These are phyloP conservation scores for Ypsolopha sequella DNA, from an alignment of 2,888 invertebrate genomes.

Conservation along the genomic window DNA sequence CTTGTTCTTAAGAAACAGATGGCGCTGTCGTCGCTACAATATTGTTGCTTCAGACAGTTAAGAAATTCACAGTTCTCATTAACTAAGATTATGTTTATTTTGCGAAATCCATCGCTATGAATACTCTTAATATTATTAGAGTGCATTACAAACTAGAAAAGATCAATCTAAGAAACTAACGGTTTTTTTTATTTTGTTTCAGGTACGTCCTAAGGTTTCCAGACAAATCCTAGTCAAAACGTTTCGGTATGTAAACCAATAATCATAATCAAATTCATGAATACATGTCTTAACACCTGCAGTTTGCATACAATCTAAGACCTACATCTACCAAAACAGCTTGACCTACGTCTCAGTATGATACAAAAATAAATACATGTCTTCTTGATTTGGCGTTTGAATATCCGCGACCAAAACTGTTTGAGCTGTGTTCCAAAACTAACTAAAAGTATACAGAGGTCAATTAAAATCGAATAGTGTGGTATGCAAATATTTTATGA, in stretches of 20 bases:
- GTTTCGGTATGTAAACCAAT: not conserved
- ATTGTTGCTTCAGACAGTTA: no score
- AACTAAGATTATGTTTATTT: no score
- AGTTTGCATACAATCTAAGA: no score
- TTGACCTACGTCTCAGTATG: not conserved
- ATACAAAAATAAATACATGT: not conserved
- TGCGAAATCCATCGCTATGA: no score
- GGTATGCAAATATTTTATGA: not conserved
- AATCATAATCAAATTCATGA: no score
- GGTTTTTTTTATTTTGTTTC: not conserved
- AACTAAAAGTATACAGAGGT: not conserved
- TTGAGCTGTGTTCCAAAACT: not conserved
- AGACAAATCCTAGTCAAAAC: not conserved
- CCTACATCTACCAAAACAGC: not conserved
- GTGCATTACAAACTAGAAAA: no score
- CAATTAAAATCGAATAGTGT: not conserved
- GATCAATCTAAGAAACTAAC: no score
- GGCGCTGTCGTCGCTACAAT: no score
- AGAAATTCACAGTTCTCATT: no score
- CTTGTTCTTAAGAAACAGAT: no score
- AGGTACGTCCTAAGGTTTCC: not conserved
- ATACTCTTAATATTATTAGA: no score
- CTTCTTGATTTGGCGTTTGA: not conserved
- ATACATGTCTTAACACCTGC: no score
- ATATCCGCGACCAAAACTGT: not conserved